A percentile compares a stretch with the other conserved stretches of the same genome.
Evolutionary conservation across 2,888 invertebrate species (phyloP).

Genomic region (Sclerodermus sp.): DNA sequence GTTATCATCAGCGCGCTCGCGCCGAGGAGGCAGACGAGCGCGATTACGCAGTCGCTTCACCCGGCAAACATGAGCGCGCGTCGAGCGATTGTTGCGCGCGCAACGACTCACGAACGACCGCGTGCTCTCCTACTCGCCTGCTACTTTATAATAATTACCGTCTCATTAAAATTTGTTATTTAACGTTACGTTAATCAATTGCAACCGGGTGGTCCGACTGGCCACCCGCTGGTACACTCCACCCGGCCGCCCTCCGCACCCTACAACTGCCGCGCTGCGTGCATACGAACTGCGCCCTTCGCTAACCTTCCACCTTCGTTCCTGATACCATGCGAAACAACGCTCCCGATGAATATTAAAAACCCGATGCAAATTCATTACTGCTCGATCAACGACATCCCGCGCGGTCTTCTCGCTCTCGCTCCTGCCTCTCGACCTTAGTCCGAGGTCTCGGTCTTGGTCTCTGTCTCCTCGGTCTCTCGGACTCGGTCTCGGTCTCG

Average conservation of each 20-base stretch:
- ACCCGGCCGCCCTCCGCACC: background rate
- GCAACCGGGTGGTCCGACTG: conserved; percentile 10
- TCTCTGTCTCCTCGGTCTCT: background rate
- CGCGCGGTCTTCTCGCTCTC: no score
- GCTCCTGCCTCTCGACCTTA: no score
- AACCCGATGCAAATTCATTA: conserved; percentile 7
- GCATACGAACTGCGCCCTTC: no score
- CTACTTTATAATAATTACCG: conserved; percentile 57
- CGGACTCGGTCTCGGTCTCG: background rate
- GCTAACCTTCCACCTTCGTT: no score
- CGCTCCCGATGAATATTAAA: conserved; percentile 23
- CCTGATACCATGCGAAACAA: no score
- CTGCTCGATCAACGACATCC: background rate
- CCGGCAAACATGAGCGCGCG: conserved; percentile 48
- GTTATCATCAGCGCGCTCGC: conserved; percentile 28
- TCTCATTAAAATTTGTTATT: conserved; percentile 58
- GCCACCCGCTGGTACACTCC: background rate
- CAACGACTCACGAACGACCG: conserved; percentile 31
- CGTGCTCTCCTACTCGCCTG: conserved; percentile 48
- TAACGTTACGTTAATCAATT: conserved; percentile 55
- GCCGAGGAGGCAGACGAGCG: conserved; percentile 28
- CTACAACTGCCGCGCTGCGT: background rate
- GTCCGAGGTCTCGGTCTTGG: background rate
- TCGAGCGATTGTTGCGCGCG: conserved; percentile 26
- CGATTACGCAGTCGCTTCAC: conserved; percentile 50